Conservation (phyloP, 2,888 invertebrate species). For the Aleiodes testaceus region DNA sequence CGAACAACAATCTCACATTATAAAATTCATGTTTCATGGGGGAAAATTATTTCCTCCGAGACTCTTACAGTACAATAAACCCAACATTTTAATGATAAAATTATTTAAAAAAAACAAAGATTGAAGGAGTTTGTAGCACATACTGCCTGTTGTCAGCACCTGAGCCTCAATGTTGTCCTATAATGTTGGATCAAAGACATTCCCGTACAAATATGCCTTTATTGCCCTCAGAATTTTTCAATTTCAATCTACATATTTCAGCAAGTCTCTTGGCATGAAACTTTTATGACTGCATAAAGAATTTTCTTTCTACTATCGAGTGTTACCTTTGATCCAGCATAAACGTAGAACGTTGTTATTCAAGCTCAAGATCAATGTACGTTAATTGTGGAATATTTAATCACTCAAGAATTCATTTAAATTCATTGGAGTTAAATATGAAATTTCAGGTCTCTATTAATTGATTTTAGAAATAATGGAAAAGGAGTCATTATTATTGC, state of each 20-base stretch:
- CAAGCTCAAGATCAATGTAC: conserved; percentile 48
- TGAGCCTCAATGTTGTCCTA: conserved; percentile 40
- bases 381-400: conserved; percentile 45
- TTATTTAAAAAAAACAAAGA: not conserved
- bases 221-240: not conserved
- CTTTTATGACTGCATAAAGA: conserved; percentile 4
- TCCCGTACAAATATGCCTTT: not conserved
- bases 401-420: conserved; percentile 1
- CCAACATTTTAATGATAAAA: not conserved
- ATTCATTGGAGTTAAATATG: no score
- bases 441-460: not conserved
- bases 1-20: no score
- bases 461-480: not conserved
- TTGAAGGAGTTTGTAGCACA: conserved; percentile 46
- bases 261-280: conserved; percentile 13
- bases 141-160: conserved; percentile 53
- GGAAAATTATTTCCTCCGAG: not conserved
- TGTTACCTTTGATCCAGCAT: conserved; percentile 15
- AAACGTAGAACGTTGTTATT: conserved; percentile 44
- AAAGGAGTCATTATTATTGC: conserved; percentile 63
- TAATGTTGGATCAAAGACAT: conserved; percentile 47
- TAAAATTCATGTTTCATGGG: no score
- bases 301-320: not conserved
- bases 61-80: not conserved
- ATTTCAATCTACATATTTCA: conserved; percentile 24